Conservation (phyloP, 2,113 vertebrate species). For the Mugil cephalus region DNA sequence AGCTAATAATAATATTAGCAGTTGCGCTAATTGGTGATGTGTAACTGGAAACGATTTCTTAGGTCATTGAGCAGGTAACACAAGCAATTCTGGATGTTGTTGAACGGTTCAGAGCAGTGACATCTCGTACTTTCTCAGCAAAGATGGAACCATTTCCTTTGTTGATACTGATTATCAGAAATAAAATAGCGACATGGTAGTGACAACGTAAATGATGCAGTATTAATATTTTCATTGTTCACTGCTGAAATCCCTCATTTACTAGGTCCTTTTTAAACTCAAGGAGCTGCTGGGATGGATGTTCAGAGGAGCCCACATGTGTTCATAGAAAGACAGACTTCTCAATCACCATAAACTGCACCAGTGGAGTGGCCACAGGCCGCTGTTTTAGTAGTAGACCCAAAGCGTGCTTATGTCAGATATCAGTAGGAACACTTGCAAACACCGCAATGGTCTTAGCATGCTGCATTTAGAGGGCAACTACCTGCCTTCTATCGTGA, state of each 20-base stretch:
- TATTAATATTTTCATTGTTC: not conserved
- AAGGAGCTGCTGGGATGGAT: not conserved
- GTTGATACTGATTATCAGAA: not conserved
- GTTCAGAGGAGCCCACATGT: too few relatives aligned
- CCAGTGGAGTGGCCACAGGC: too few relatives aligned
- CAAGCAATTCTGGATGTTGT: constrained; percentile 1
- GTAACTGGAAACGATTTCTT: not conserved
- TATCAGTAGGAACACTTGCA: not conserved
- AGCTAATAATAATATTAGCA: constrained; percentile 39
- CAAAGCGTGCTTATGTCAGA: not conserved
- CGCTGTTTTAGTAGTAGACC: not conserved
- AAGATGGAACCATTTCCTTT: not conserved
- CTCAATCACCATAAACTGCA: too few relatives aligned
- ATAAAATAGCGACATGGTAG: too few relatives aligned
- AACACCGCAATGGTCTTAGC: not conserved
- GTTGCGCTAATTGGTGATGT: constrained; percentile 18
- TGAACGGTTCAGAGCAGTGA: constrained; percentile 1
- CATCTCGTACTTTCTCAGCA: too few relatives aligned
- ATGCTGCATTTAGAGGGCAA: not conserved
- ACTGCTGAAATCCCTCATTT: too few relatives aligned
- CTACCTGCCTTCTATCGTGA: not conserved
- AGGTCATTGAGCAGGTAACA: constrained; percentile 1
- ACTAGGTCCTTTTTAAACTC: not conserved
- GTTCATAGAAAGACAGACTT: too few relatives aligned
- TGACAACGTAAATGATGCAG: not conserved